phyloP scores from a whole-genome alignment of 2,113 vertebrate species.

The Dendrocopos noguchii region DNA sequence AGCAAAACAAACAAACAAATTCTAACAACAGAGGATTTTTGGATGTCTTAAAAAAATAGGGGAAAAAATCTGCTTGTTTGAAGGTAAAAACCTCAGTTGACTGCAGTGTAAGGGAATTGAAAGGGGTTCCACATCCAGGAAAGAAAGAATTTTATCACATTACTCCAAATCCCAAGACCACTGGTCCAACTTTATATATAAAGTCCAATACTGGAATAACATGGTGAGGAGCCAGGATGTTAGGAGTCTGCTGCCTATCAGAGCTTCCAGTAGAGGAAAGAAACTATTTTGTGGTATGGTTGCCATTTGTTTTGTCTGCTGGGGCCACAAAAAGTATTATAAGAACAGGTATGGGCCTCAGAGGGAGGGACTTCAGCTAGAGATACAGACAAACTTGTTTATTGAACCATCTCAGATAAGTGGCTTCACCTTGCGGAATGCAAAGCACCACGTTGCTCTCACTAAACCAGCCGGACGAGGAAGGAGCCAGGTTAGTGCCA shows the following conservation, averaged over 20 bases:
- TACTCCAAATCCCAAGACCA: background rate
- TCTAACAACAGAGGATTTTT: background rate
- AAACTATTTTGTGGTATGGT: background rate
- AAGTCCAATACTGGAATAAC: background rate
- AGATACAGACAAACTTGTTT: background rate
- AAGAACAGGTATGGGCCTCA: background rate
- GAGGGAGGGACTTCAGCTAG: background rate
- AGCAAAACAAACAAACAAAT: background rate
- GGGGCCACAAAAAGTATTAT: background rate
- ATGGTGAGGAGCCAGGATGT: rapidly evolving
- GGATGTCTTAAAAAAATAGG: background rate
- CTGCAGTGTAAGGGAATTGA: background rate
- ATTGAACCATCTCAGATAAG: background rate
- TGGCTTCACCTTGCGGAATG: background rate
- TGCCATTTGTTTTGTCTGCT: background rate
- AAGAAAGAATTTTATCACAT: background rate
- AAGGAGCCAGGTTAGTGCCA: background rate
- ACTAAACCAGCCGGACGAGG: background rate
- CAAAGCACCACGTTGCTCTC: background rate
- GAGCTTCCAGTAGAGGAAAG: background rate
- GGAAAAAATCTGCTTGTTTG: background rate
- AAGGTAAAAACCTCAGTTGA: background rate
- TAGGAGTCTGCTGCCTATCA: background rate
- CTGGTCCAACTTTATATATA: background rate
- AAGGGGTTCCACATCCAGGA: background rate